These are phyloP conservation scores for Choristoneura rosaceana DNA, from an alignment of 2,888 invertebrate species.

Conservation along the genomic window DNA sequence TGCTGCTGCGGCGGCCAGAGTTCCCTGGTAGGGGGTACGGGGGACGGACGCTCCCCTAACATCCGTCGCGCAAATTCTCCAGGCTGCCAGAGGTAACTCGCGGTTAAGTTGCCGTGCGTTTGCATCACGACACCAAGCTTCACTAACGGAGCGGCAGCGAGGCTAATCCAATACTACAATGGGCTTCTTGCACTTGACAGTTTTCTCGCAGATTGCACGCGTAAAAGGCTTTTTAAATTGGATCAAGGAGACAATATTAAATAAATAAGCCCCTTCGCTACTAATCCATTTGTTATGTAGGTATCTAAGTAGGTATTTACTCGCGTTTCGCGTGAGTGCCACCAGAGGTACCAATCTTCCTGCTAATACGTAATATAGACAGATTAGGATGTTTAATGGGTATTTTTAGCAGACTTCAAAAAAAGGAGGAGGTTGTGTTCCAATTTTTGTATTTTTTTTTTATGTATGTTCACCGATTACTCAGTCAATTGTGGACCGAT, in stretches of 20 bases:
- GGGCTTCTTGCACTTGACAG: constrained; percentile 76
- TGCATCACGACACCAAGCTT: constrained; percentile 73
- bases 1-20: constrained; percentile 76
- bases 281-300: constrained; percentile 48
- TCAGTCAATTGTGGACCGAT: too few species aligned
- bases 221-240: constrained; percentile 68
- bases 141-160: constrained; percentile 66
- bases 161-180: constrained; percentile 74
- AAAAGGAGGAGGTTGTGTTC: too few species aligned
- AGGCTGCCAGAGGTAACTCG: constrained; percentile 82
- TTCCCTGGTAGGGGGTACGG: constrained; percentile 77
- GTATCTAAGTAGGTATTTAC: not conserved
- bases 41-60: constrained; percentile 77
- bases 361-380: constrained; percentile 18
- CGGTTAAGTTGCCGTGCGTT: constrained; percentile 78
- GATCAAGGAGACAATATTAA: constrained; percentile 65
- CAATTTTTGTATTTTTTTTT: too few species aligned
- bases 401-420: too few species aligned
- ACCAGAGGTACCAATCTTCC: not conserved
- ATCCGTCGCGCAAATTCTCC: constrained; percentile 78
- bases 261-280: constrained; percentile 52
- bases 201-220: constrained; percentile 68
- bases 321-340: constrained; percentile 2
- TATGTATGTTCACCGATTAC: too few species aligned
- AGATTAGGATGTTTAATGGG: not conserved